These are phyloP conservation scores for Drosophila willistoni DNA, from an alignment of 1,140 invertebrate species.

Conservation along the genomic window DNA sequence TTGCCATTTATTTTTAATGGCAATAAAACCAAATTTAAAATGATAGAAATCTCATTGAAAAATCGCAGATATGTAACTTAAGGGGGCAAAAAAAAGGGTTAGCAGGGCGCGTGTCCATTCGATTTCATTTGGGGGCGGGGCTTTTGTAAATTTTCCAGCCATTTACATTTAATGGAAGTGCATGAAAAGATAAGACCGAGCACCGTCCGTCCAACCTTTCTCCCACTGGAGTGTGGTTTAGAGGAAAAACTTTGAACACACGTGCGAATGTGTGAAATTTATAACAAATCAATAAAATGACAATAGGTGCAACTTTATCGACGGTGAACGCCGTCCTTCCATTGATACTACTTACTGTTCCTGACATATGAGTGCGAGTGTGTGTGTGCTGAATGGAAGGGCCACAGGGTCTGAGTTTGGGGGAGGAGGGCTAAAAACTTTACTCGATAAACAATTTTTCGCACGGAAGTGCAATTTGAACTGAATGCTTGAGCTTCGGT, in stretches of 20 bases:
- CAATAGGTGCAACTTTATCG: constrained; percentile 79
- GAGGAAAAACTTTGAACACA: constrained; percentile 19
- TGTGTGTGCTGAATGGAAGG: background rate
- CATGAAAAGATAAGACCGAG: constrained; percentile 61
- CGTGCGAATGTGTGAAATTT: constrained; percentile 65
- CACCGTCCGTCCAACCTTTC: background rate
- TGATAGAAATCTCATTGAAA: constrained; percentile 76
- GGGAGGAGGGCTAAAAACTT: constrained; percentile 48
- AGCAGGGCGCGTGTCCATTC: constrained; percentile 45
- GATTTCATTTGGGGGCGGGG: constrained; percentile 37
- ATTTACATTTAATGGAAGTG: constrained; percentile 75
- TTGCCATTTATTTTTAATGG: constrained; percentile 52
- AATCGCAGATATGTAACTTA: constrained; percentile 56
- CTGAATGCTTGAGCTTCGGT: constrained; percentile 58
- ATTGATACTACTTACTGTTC: constrained; percentile 44
- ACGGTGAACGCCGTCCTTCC: constrained; percentile 55
- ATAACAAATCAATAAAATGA: constrained; percentile 82
- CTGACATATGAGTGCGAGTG: background rate
- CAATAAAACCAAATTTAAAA: constrained; percentile 79
- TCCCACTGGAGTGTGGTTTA: constrained; percentile 18
- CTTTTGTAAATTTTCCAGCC: constrained; percentile 63
- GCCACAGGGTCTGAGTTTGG: background rate
- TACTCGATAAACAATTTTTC: constrained; percentile 79
- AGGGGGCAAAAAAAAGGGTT: constrained; percentile 55
- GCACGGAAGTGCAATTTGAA: constrained; percentile 81